Conservation (phyloP, 2,888 invertebrate genomes). For the Eupithecia pulchellata region DNA sequence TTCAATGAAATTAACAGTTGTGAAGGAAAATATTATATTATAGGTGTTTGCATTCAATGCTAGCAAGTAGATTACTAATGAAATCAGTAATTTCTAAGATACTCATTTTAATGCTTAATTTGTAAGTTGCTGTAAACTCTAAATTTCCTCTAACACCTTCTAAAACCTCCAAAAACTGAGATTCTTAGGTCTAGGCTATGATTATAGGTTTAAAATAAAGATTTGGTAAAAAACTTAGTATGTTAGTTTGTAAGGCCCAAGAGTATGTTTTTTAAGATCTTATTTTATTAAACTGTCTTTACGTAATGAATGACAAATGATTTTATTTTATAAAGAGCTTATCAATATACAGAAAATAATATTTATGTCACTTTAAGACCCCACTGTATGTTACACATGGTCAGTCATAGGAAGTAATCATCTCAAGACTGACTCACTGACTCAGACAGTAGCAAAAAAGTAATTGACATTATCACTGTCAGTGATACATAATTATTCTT, state of each 20-base stretch:
- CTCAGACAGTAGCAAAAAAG: constrained; percentile 52
- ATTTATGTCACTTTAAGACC: not conserved
- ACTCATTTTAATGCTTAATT: no score
- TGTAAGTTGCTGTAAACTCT: not conserved
- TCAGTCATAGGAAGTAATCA: constrained; percentile 56
- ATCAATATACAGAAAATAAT: not conserved
- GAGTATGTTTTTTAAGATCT: no score
- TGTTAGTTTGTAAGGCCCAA: no score
- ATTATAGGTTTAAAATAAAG: no score
- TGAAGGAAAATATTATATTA: no score
- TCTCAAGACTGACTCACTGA: constrained; percentile 47
- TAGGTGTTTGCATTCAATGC: no score
- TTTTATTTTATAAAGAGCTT: no score
- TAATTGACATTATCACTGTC: constrained; percentile 53
- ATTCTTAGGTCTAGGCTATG: not conserved
- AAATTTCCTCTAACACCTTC: not conserved
- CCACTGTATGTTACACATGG: constrained; percentile 46
- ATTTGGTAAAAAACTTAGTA: no score
- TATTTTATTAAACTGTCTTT: no score
- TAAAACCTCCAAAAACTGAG: not conserved
- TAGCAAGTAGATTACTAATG: no score
- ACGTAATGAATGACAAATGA: no score
- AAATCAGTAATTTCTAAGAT: not conserved
- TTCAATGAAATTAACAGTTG: not conserved
- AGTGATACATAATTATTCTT: constrained; percentile 45